Evolutionary conservation across 2,113 vertebrate species (phyloP).

Genomic region (Cervus canadensis): DNA sequence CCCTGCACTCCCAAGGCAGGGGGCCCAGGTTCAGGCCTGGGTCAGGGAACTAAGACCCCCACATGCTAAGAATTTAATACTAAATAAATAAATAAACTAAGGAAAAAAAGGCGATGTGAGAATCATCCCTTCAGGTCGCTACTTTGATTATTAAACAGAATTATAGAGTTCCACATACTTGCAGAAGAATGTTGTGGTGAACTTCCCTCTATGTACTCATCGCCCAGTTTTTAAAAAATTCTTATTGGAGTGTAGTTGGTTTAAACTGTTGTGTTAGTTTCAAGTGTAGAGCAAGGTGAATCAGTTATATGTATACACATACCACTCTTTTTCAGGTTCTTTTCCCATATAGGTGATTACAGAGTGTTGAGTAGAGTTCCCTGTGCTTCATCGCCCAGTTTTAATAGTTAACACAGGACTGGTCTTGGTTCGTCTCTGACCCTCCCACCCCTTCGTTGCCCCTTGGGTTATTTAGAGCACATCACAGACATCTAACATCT

Average conservation of each 20-base stretch:
- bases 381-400: neutral
- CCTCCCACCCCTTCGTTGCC: neutral
- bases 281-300: neutral
- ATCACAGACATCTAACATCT: neutral
- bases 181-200: neutral
- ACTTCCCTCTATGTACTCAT: neutral
- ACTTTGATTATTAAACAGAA: neutral
- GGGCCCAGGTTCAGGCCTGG: neutral
- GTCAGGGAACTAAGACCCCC: neutral
- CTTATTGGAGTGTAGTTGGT: neutral
- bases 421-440: neutral
- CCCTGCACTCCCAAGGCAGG: neutral
- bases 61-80: neutral
- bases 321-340: neutral
- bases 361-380: neutral
- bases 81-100: neutral
- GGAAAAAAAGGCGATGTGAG: neutral
- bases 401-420: neutral
- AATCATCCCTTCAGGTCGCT: neutral
- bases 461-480: neutral
- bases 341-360: neutral
- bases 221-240: neutral
- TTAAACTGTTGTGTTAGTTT: neutral
- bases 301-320: fast-evolving
- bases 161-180: neutral